Percentiles rank a stretch among this genome's conserved stretches.
Conservation (phyloP, 2,113 vertebrate species). For the Merops nubicus region DNA sequence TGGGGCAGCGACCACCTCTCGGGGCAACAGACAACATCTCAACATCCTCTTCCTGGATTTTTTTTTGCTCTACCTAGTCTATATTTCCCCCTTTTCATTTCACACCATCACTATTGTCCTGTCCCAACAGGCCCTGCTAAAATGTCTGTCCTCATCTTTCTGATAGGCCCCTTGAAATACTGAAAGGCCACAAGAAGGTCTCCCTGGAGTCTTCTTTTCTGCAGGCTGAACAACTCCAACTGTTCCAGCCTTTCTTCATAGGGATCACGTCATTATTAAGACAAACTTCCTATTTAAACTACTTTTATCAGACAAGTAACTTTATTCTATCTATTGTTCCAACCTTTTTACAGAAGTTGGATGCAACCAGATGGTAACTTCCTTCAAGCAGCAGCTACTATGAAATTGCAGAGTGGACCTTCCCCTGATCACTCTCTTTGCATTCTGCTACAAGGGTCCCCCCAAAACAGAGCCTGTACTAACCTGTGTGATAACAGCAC, state of each 20-base stretch:
- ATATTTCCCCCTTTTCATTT: too few species aligned
- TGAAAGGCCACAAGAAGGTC: too few species aligned
- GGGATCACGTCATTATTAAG: constrained; percentile 64
- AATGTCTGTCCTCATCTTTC: too few species aligned
- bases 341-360: too few species aligned
- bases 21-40: too few species aligned
- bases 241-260: neutral
- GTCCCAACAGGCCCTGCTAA: too few species aligned
- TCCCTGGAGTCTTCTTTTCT: too few species aligned
- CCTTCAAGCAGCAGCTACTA: constrained; percentile 59
- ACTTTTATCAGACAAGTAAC: constrained; percentile 46
- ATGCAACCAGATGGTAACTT: neutral
- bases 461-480: neutral
- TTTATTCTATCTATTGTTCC: constrained; percentile 38
- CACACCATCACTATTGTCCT: too few species aligned
- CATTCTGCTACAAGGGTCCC: neutral
- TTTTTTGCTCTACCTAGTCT: too few species aligned
- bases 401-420: constrained; percentile 42
- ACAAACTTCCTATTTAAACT: constrained; percentile 61
- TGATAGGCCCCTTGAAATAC: too few species aligned
- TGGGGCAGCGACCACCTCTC: neutral
- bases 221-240: too few species aligned
- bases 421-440: constrained; percentile 40
- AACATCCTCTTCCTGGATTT: too few species aligned
- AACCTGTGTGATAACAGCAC: neutral